phyloP scores from a whole-genome alignment of 2,797 vertebrate species.

The Falco novaeseelandiae region DNA sequence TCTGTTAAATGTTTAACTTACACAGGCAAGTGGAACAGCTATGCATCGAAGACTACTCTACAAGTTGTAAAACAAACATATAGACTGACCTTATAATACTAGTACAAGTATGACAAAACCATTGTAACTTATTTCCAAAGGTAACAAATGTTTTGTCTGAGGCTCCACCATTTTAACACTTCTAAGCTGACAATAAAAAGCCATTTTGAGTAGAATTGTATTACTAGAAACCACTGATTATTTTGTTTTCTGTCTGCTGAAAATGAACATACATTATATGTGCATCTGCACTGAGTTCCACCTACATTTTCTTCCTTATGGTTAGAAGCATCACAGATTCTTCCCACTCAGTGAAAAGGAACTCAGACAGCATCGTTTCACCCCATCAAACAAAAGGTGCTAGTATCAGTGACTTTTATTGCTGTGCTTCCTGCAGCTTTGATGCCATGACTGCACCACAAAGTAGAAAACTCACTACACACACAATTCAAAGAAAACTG shows the following conservation, averaged over 20 bases:
- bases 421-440: constrained; percentile 10
- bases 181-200: not conserved
- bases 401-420: not conserved
- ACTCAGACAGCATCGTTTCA: not conserved
- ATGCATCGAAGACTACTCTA: constrained; percentile 45
- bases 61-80: constrained; percentile 57
- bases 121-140: constrained; percentile 53
- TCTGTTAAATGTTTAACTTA: constrained; percentile 59
- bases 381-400: not conserved
- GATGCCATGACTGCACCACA: not conserved
- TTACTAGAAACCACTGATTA: constrained; percentile 10
- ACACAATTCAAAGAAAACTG: not conserved
- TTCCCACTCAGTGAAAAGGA: not conserved
- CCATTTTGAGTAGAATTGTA: not conserved
- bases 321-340: not conserved
- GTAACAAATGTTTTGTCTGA: constrained; percentile 65
- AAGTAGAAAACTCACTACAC: not conserved
- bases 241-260: not conserved
- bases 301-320: not conserved
- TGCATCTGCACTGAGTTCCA: not conserved
- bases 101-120: constrained; percentile 53
- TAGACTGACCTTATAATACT: constrained; percentile 59
- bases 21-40: constrained; percentile 54
- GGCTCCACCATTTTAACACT: constrained; percentile 29
- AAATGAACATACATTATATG: not conserved